Percentiles rank a stretch among this genome's conserved stretches.
These are phyloP conservation scores for Macrotus californicus DNA, from an alignment of 2,113 vertebrate species.

Conservation along the genomic window DNA sequence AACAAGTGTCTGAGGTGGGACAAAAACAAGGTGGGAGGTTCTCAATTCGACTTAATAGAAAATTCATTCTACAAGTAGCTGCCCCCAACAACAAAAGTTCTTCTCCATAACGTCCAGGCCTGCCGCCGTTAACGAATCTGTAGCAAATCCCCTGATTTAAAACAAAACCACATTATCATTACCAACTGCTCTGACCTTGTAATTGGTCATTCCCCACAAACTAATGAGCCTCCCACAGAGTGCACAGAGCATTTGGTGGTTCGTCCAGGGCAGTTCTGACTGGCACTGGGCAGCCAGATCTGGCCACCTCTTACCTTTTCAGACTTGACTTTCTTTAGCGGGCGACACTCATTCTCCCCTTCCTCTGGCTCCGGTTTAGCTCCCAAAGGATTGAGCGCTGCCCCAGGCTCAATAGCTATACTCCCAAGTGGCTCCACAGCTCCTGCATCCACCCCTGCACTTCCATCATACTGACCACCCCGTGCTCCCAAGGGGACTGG, in stretches of 20 bases:
- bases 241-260: slow-evolving; percentile 39
- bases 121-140: slow-evolving; percentile 42
- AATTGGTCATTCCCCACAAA: slow-evolving; percentile 65
- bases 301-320: slow-evolving; percentile 91
- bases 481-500: slow-evolving; percentile 88
- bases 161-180: slow-evolving; percentile 62
- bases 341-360: slow-evolving; percentile 92
- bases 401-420: slow-evolving; percentile 94
- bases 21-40: slow-evolving; percentile 22
- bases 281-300: slow-evolving; percentile 46
- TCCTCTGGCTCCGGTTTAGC: slow-evolving; percentile 95
- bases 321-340: slow-evolving; percentile 94
- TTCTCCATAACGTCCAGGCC: slow-evolving; percentile 38
- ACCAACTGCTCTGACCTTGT: slow-evolving; percentile 64
- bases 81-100: slow-evolving; percentile 6
- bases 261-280: slow-evolving; percentile 48
- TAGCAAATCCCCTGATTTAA: slow-evolving; percentile 57
- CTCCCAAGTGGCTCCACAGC: slow-evolving; percentile 93
- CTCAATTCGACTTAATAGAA: background rate
- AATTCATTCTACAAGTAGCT: slow-evolving; percentile 41
- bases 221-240: slow-evolving; percentile 60
- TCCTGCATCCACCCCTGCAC: slow-evolving; percentile 87
- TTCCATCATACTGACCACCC: slow-evolving; percentile 88
- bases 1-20: slow-evolving; percentile 16
- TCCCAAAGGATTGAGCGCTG: slow-evolving; percentile 91